Conservation (phyloP, 2,113 vertebrate species). For the Isurus oxyrinchus region DNA sequence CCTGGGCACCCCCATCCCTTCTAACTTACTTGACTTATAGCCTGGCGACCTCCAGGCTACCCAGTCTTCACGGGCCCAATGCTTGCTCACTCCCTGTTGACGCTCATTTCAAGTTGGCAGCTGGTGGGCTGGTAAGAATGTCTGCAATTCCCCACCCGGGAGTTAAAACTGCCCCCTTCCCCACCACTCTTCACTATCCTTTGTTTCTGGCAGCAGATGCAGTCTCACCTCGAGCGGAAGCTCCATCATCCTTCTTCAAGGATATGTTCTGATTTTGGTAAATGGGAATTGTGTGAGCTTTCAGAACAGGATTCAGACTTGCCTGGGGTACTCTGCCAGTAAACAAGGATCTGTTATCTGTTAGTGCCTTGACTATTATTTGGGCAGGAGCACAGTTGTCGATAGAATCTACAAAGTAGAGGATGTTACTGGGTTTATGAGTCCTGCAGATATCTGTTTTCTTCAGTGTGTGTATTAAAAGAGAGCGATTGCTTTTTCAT, state of each 20-base stretch:
- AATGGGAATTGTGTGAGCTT: not conserved
- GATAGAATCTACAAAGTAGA: not conserved
- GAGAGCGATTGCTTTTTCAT: not conserved
- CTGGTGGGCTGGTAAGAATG: not conserved
- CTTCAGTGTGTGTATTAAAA: not conserved
- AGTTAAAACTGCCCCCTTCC: not conserved
- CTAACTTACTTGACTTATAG: not conserved
- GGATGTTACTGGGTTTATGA: not conserved
- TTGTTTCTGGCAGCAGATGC: not conserved
- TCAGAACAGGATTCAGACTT: not conserved
- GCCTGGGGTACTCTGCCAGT: not conserved
- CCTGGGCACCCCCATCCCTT: not conserved
- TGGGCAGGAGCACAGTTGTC: not conserved
- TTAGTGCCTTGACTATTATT: not conserved
- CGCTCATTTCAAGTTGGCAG: not conserved
- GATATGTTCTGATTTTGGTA: not conserved
- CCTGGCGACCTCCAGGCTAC: not conserved
- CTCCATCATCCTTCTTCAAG: not conserved
- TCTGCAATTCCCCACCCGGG: not conserved
- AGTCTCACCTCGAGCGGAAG: not conserved
- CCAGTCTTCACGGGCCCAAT: not conserved
- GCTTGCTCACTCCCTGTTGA: not conserved
- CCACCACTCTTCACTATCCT: not conserved
- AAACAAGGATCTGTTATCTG: not conserved
- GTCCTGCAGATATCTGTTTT: not conserved